Percentiles rank a stretch among this genome's conserved stretches.
These are phyloP conservation scores for Caenorhabditis sp. DNA, from an alignment of 2,888 invertebrate genomes.

Conservation along the genomic window DNA sequence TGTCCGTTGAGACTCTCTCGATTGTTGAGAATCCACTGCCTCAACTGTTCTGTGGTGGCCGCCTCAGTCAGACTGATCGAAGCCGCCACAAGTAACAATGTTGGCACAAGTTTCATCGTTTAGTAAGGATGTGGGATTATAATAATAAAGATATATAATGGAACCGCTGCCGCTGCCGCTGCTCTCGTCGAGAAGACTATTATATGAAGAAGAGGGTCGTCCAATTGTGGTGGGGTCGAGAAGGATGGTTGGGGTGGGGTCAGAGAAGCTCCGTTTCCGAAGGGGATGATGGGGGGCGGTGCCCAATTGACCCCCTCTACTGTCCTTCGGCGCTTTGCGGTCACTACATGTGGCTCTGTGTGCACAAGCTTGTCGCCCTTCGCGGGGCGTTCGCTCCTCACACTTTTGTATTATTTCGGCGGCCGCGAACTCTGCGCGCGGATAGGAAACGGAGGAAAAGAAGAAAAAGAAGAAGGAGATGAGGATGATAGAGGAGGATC, in stretches of 20 bases:
- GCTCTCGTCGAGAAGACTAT: constrained; percentile 8
- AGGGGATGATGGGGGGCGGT: constrained; percentile 19
- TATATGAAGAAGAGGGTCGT: constrained; percentile 6
- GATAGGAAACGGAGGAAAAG: constrained; percentile 4
- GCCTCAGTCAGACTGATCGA: constrained; percentile 12
- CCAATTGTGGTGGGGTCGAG: neutral
- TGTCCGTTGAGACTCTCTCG: constrained; percentile 66
- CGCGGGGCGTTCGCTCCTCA: constrained; percentile 38
- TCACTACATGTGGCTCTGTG: constrained; percentile 35
- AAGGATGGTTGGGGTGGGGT: constrained; percentile 5
- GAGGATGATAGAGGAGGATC: neutral
- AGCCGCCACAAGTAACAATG: constrained; percentile 2
- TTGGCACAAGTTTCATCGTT: constrained; percentile 16
- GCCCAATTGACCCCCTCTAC: constrained; percentile 9
- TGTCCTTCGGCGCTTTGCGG: constrained; percentile 7
- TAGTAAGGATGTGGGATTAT: neutral
- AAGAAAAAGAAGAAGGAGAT: neutral
- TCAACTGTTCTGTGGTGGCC: constrained; percentile 74
- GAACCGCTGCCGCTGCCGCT: too few relatives aligned
- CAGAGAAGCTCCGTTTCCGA: neutral
- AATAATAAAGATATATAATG: neutral
- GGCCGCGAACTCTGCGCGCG: neutral
- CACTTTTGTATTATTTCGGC: constrained; percentile 39
- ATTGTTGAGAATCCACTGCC: constrained; percentile 75
- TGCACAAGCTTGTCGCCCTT: constrained; percentile 45